Evolutionary conservation across 2,113 vertebrate species (phyloP).

Genomic region (Accipiter virgatus): DNA sequence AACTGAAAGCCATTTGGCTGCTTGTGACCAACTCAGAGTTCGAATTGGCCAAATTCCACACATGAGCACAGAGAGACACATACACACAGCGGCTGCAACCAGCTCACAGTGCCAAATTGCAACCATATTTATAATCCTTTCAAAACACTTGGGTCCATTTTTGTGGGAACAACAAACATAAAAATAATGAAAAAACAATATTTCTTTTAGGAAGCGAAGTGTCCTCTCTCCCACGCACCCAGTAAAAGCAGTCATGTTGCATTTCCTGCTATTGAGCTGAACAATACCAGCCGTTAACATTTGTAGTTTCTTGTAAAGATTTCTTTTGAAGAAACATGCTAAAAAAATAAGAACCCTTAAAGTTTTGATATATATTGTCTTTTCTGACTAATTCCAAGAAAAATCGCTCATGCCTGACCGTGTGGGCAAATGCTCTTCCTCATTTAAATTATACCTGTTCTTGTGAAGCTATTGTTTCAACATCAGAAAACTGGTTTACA

Average conservation of each 20-base stretch:
- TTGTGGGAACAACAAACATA: constrained; percentile 62
- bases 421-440: neutral
- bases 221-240: neutral
- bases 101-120: constrained; percentile 57
- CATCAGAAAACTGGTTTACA: neutral
- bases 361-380: neutral
- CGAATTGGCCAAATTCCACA: constrained; percentile 61
- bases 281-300: neutral
- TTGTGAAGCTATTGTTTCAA: neutral
- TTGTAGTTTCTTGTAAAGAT: neutral
- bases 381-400: neutral
- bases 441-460: neutral
- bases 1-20: constrained; percentile 62
- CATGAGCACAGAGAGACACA: neutral
- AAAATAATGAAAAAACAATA: constrained; percentile 47
- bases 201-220: constrained; percentile 9
- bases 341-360: neutral
- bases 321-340: neutral
- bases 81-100: neutral
- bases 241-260: constrained; percentile 10
- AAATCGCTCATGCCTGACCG: neutral
- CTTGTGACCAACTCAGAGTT: constrained; percentile 7
- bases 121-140: constrained; percentile 78
- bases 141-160: constrained; percentile 55
- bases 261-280: constrained; percentile 1